phyloP scores from a whole-genome alignment of 2,888 invertebrate species.

The Sepiola atlantica region DNA sequence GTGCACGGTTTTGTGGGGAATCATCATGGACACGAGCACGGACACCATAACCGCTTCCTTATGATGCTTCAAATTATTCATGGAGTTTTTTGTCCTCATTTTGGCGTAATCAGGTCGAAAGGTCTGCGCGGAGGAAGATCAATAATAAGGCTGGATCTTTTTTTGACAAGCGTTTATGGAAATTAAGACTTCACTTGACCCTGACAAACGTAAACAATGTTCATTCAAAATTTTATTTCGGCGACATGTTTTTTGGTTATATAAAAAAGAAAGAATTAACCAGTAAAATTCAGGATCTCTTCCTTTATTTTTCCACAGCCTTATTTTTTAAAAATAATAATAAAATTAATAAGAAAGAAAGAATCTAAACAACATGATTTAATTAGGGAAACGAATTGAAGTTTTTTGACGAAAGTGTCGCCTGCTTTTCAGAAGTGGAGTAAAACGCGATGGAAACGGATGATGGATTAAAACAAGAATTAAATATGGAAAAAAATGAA shows the following conservation, averaged over 20 bases:
- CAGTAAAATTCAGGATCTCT: not conserved
- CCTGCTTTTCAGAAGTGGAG: not conserved
- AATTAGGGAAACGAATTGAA: not conserved
- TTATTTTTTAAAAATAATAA: not conserved
- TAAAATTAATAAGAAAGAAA: not conserved
- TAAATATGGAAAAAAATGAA: not conserved
- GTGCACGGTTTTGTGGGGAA: too few relatives aligned
- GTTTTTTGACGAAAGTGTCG: not conserved
- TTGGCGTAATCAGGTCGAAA: not conserved
- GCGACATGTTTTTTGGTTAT: not conserved
- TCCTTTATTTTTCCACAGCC: not conserved
- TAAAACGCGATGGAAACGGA: not conserved
- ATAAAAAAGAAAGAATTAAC: not conserved
- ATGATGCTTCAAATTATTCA: not conserved
- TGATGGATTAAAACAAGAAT: not conserved
- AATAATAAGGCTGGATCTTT: not conserved
- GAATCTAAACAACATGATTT: not conserved
- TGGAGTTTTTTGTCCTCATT: not conserved
- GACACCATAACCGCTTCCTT: not conserved
- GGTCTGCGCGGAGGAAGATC: not conserved
- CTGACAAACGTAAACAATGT: not conserved
- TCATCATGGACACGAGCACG: too few relatives aligned
- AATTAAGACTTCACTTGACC: not conserved
- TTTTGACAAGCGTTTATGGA: not conserved
- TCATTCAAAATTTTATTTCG: not conserved